Evolutionary conservation across 2,888 invertebrate species (phyloP).

Genomic region (Iselma pallidipennis): DNA sequence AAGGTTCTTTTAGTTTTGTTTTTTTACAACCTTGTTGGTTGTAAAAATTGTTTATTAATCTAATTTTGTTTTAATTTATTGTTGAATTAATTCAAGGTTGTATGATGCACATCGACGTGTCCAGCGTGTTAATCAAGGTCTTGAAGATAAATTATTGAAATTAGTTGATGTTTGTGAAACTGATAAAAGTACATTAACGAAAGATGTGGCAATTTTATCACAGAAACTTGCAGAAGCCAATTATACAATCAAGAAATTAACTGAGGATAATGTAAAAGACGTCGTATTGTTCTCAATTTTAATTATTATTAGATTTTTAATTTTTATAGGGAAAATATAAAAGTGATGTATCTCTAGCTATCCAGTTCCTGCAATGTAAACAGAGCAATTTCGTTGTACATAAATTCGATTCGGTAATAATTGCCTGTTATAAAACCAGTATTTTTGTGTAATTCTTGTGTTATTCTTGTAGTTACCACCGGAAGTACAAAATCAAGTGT

Average conservation of each 20-base stretch:
- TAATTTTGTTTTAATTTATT: background rate
- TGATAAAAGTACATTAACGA: slow-evolving; percentile 83
- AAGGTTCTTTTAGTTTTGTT: slow-evolving; percentile 65
- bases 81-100: slow-evolving; percentile 61
- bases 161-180: slow-evolving; percentile 66
- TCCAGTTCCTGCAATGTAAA: slow-evolving; percentile 92
- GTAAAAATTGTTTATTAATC: no score
- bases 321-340: slow-evolving; percentile 86
- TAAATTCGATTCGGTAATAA: slow-evolving; percentile 79
- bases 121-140: slow-evolving; percentile 46
- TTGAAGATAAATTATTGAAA: no score
- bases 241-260: slow-evolving; percentile 79
- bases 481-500: slow-evolving; percentile 89
- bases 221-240: slow-evolving; percentile 84
- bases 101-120: slow-evolving; percentile 92
- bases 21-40: no score
- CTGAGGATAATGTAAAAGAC: slow-evolving; percentile 79
- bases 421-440: background rate
- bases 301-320: slow-evolving; percentile 17
- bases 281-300: slow-evolving; percentile 1
- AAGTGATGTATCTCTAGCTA: slow-evolving; percentile 90
- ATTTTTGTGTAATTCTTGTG: background rate
- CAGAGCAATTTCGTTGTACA: slow-evolving; percentile 93
- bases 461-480: slow-evolving; percentile 75
- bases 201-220: slow-evolving; percentile 84